A percentile compares a stretch with the other conserved stretches of the same genome.
Evolutionary conservation across 2,797 vertebrate species (phyloP).

Genomic region (Galaxias olidus): DNA sequence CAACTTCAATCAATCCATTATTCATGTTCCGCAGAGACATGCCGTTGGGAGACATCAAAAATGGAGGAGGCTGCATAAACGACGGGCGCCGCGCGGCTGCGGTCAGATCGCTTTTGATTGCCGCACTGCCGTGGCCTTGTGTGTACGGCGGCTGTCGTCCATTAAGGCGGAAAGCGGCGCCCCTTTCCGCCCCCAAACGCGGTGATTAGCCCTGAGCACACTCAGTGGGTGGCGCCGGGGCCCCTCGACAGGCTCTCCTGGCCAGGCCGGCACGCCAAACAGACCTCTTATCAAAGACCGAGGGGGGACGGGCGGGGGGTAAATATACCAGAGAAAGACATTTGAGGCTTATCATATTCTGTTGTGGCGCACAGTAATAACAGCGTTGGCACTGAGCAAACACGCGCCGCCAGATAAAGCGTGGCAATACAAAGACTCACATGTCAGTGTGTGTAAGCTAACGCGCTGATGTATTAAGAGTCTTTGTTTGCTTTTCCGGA

Average conservation of each 20-base stretch:
- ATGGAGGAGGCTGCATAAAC: conserved; percentile 26
- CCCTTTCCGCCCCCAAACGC: conserved; percentile 38
- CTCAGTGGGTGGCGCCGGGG: conserved; percentile 44
- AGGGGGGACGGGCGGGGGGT: conserved; percentile 9
- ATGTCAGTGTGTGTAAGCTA: conserved; percentile 8
- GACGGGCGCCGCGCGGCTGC: conserved; percentile 22
- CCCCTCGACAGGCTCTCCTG: conserved; percentile 30
- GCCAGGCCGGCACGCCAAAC: conserved; percentile 40
- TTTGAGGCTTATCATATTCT: conserved; percentile 37
- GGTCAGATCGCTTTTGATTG: conserved; percentile 44
- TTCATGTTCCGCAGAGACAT: conserved; percentile 38
- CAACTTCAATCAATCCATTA: conserved; percentile 50
- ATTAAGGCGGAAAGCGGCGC: conserved; percentile 47
- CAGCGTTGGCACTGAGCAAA: conserved; percentile 28
- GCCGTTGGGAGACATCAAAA: conserved; percentile 33
- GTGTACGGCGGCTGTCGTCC: conserved; percentile 27
- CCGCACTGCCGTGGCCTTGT: conserved; percentile 13
- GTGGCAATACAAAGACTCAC: conserved; percentile 11
- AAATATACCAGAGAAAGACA: conserved; percentile 37
- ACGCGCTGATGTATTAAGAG: conserved; percentile 4
- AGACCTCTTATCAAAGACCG: conserved; percentile 25
- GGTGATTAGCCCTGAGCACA: conserved; percentile 55
- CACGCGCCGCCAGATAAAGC: conserved; percentile 24
- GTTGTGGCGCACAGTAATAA: conserved; percentile 26
- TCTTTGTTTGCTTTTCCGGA: too few species aligned